A percentile compares a stretch with the other conserved stretches of the same genome.
These are phyloP conservation scores for Drosophila rubida DNA, from an alignment of 2,888 invertebrate genomes.

Conservation along the genomic window DNA sequence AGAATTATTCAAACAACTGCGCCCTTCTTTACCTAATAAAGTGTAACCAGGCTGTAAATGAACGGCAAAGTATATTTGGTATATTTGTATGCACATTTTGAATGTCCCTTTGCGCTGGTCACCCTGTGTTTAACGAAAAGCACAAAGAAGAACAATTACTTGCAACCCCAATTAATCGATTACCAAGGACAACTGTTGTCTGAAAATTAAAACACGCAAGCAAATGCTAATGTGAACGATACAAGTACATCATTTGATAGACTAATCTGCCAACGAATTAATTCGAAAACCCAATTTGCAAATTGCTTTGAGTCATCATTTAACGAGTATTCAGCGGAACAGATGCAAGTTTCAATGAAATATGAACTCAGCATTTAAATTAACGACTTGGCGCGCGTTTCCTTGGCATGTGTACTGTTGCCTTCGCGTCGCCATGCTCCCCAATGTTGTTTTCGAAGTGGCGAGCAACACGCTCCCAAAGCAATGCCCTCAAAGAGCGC, in stretches of 20 bases:
- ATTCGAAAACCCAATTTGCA: no score
- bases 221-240: no score
- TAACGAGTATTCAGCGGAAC: not conserved
- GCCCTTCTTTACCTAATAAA: not conserved
- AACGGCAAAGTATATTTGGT: not conserved
- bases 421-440: constrained; percentile 10
- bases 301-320: no score
- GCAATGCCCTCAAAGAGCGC: constrained; percentile 21
- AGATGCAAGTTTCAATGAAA: no score
- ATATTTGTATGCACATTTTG: not conserved
- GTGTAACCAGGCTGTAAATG: not conserved
- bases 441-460: constrained; percentile 43
- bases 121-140: not conserved
- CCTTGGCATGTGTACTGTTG: constrained; percentile 19
- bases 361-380: constrained; percentile 1
- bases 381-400: constrained; percentile 22
- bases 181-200: not conserved
- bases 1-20: no score
- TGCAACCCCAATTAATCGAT: constrained; percentile 27
- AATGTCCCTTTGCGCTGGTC: not conserved
- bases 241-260: no score
- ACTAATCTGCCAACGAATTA: no score
- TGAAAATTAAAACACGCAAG: no score
- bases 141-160: constrained; percentile 7
- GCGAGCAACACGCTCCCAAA: constrained; percentile 39